Conservation (phyloP, 2,888 invertebrate species). For the Aphodius sticticus region DNA sequence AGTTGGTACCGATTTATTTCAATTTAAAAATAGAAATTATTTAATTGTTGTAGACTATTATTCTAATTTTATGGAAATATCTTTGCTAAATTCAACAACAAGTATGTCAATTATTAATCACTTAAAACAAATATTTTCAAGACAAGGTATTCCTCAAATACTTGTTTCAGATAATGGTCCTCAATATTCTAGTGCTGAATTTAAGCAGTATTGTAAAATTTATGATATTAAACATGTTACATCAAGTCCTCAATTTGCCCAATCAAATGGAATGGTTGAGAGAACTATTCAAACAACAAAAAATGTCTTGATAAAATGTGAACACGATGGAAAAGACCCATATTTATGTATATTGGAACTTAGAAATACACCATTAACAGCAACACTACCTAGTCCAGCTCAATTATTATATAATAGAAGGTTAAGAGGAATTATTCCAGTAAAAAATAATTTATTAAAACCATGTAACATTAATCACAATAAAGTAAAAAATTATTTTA, state of each 20-base stretch:
- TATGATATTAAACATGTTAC: slow-evolving; percentile 27
- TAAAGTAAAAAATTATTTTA: background rate
- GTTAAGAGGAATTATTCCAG: slow-evolving; percentile 8
- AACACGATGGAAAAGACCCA: slow-evolving; percentile 10
- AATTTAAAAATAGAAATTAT: slow-evolving; percentile 24
- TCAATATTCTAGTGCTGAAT: slow-evolving; percentile 22
- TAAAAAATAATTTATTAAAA: slow-evolving; percentile 13
- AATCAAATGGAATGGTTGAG: slow-evolving; percentile 39
- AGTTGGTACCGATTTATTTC: slow-evolving; percentile 27
- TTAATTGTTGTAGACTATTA: slow-evolving; percentile 27
- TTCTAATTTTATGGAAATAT: slow-evolving; percentile 27
- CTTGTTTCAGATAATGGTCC: slow-evolving; percentile 29
- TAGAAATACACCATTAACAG: slow-evolving; percentile 19
- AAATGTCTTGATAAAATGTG: slow-evolving; percentile 34
- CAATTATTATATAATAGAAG: slow-evolving; percentile 1
- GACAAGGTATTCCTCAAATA: slow-evolving; percentile 34
- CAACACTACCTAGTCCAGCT: background rate
- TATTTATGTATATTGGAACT: slow-evolving; percentile 21
- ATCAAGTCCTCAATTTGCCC: slow-evolving; percentile 31
- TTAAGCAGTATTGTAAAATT: slow-evolving; percentile 27
- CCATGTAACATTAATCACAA: slow-evolving; percentile 7
- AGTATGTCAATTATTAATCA: slow-evolving; percentile 25
- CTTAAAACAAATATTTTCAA: slow-evolving; percentile 30
- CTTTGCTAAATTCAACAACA: slow-evolving; percentile 26
- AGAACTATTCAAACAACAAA: slow-evolving; percentile 36